Base-by-base conservation (phyloP, 2,797 vertebrate species). In the Myioborus melanocephalus region DNA sequence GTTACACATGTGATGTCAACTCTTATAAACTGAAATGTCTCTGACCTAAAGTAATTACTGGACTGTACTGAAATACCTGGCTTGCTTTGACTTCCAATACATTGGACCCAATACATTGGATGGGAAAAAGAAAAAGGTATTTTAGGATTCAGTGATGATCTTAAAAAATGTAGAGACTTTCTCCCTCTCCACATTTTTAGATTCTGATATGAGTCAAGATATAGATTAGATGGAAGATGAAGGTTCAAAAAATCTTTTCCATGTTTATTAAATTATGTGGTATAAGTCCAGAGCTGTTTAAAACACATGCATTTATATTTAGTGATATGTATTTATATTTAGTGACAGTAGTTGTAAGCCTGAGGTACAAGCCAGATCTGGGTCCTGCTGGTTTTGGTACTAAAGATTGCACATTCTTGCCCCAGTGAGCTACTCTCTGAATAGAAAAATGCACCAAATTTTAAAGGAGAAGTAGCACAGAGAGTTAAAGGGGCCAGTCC, bases 121-220 rank as follows among this genome's bases (percentile, higher is more conserved):
- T n/a, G 22, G 46, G 52, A 52, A 77, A 86, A 60, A 68, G 12
- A 50, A 80, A 85, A 88, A 44, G 1, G 15, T 41, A 32, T 59
- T 83, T 85, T 34, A 8, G 6, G 18, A 70, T 70, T 37, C 56
- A 80, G 20, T 9, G 12, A 9, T 71, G 10, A 50, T 80, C 14
- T 73, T n/a, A 64, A 60, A 89, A 87, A 68, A 11, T 4, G 3
- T 7, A 2, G 10, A 23, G 6, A 8, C 20, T 75, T 64, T 83
- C 37, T 89, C 30, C 22, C 8, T 61, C 39, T 41, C 16, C 19
- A 46, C 2, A 35, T 17, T 83, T 85, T 78, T 50, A 66, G 41
- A 4, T 37, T 34, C 5, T 34, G 21, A 44, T 27, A 55, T 4
- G 3, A 32, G 9, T 6, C 0, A 0, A 77, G 27, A 70, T 71